A percentile compares a stretch with the other conserved stretches of the same genome.
phyloP scores from a whole-genome alignment of 2,888 invertebrate species.

The Pseudolycoriella hygida region DNA sequence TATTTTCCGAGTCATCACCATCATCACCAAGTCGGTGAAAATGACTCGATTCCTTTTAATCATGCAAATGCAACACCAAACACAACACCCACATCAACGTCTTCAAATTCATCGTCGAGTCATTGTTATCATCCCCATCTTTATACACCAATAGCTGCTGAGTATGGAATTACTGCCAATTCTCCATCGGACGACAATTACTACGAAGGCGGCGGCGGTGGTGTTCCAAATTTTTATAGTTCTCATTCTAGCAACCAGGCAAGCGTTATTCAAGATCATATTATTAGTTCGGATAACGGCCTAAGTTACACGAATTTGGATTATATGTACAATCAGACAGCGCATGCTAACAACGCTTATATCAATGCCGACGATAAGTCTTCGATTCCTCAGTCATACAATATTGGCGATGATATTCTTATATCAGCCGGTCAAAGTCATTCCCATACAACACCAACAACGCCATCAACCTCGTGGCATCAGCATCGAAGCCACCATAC shows the following conservation, averaged over 20 bases:
- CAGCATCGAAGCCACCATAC: conserved; percentile 15
- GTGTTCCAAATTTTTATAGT: conserved; percentile 24
- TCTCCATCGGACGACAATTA: conserved; percentile 21
- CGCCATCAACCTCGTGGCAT: conserved; percentile 17
- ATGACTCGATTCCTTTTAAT: conserved; percentile 2
- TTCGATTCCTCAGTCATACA: conserved; percentile 39
- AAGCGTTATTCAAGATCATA: conserved; percentile 29
- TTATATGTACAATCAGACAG: conserved; percentile 40
- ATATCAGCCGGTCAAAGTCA: neutral
- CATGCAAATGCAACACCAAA: neutral
- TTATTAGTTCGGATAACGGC: conserved; percentile 72
- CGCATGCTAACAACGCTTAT: conserved; percentile 25
- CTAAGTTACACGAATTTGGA: conserved; percentile 81
- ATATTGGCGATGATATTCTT: conserved; percentile 11
- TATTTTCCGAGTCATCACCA: conserved; percentile 17
- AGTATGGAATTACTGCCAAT: conserved; percentile 26
- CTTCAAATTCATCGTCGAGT: neutral
- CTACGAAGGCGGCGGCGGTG: conserved; percentile 10
- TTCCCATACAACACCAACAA: conserved; percentile 13
- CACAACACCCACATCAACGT: conserved; percentile 5
- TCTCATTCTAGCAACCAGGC: conserved; percentile 18
- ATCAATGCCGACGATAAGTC: conserved; percentile 29
- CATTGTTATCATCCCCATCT: conserved; percentile 21
- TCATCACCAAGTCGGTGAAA: conserved; percentile 10
- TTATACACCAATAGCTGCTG: conserved; percentile 29